phyloP scores from a whole-genome alignment of 2,797 vertebrate genomes.

The Hippopotamyrus pictus region DNA sequence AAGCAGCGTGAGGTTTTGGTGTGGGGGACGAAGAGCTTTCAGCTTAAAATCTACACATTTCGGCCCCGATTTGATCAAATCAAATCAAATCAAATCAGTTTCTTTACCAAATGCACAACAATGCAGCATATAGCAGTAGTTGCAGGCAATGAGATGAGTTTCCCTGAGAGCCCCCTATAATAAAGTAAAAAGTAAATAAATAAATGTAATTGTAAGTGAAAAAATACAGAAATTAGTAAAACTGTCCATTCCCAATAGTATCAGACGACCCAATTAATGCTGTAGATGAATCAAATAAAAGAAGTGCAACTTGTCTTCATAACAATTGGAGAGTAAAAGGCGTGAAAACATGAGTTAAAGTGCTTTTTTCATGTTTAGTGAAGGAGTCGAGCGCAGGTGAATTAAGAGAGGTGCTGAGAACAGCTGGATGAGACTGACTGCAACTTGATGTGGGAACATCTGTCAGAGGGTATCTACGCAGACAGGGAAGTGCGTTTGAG shows the following conservation, averaged over 20 bases:
- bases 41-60: background rate
- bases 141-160: background rate
- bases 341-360: background rate
- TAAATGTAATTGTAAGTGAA: background rate
- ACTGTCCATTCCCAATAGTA: background rate
- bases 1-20: background rate
- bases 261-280: background rate
- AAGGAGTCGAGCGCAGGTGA: background rate
- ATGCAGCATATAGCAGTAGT: background rate
- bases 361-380: background rate
- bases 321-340: background rate
- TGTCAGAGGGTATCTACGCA: background rate
- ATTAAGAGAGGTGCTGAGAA: background rate
- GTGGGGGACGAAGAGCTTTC: background rate
- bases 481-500: background rate
- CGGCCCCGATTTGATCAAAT: background rate
- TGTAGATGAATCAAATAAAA: background rate
- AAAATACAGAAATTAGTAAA: background rate
- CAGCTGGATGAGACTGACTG: background rate
- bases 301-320: background rate
- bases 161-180: background rate
- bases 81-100: background rate
- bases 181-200: background rate
- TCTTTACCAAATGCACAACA: background rate
- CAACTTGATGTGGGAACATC: background rate